Conservation (phyloP, 1,140 invertebrate species). For the Argopecten irradians region DNA sequence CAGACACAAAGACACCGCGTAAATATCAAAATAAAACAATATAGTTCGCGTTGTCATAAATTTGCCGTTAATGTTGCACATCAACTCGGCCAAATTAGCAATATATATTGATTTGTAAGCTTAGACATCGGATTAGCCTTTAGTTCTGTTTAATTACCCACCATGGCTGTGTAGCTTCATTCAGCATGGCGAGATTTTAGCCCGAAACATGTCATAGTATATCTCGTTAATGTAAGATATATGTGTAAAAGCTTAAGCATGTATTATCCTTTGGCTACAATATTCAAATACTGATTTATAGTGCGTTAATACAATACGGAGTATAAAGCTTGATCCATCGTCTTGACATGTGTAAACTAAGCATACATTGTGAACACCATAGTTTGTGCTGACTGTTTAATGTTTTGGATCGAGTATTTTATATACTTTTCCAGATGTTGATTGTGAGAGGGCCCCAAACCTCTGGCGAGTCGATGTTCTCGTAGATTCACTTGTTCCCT, state of each 20-base stretch:
- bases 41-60: background rate
- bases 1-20: too few species aligned
- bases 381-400: background rate
- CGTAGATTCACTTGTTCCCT: background rate
- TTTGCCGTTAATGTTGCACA: background rate
- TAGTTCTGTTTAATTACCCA: background rate
- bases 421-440: background rate
- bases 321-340: background rate
- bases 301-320: background rate
- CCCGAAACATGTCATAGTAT: background rate
- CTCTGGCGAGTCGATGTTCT: background rate
- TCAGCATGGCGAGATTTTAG: background rate
- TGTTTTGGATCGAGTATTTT: background rate
- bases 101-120: background rate
- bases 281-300: background rate
- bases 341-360: background rate
- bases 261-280: background rate
- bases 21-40: background rate
- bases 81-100: background rate
- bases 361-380: background rate
- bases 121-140: background rate
- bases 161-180: background rate
- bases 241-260: background rate
- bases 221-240: background rate
- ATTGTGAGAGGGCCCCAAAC: background rate